A percentile compares a stretch with the other conserved stretches of the same genome.
These are phyloP conservation scores for Leucoraja ocellata DNA, from an alignment of 2,797 vertebrate genomes.

Conservation along the genomic window DNA sequence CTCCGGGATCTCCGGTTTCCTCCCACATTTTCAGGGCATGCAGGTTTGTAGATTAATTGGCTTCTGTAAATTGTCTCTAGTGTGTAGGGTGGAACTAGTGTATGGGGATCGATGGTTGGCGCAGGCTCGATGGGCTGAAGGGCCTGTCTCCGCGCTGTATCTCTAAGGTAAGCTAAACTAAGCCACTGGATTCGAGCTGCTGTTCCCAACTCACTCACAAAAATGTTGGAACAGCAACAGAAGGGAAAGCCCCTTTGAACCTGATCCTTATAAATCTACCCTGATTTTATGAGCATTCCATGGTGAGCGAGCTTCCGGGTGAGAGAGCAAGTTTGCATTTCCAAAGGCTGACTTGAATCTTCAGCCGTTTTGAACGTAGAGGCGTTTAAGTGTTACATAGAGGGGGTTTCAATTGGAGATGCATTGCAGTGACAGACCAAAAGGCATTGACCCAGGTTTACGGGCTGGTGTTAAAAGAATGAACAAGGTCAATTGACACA, in stretches of 20 bases:
- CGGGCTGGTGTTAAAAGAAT: not conserved
- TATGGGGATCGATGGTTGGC: too few relatives aligned
- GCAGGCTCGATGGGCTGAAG: too few relatives aligned
- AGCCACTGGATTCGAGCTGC: not conserved
- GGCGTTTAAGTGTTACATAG: not conserved
- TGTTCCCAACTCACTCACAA: not conserved
- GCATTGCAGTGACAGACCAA: not conserved
- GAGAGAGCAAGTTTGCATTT: not conserved
- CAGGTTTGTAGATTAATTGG: too few relatives aligned
- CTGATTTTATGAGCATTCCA: not conserved
- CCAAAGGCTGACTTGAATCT: constrained; percentile 5
- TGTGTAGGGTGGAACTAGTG: too few relatives aligned
- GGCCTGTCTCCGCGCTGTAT: too few relatives aligned
- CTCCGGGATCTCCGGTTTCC: too few relatives aligned
- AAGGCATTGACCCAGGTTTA: not conserved
- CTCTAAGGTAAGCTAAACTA: too few relatives aligned
- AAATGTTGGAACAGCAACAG: constrained; percentile 2
- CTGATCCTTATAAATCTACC: not conserved
- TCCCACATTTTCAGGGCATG: too few relatives aligned
- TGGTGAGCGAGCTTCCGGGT: not conserved
- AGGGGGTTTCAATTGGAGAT: not conserved
- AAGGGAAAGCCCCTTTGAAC: not conserved
- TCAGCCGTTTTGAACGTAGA: not conserved
- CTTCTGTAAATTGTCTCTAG: too few relatives aligned
- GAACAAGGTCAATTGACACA: not conserved